These are phyloP conservation scores for Phyllostomus hastatus DNA, from an alignment of 2,113 vertebrate genomes.

Conservation along the genomic window DNA sequence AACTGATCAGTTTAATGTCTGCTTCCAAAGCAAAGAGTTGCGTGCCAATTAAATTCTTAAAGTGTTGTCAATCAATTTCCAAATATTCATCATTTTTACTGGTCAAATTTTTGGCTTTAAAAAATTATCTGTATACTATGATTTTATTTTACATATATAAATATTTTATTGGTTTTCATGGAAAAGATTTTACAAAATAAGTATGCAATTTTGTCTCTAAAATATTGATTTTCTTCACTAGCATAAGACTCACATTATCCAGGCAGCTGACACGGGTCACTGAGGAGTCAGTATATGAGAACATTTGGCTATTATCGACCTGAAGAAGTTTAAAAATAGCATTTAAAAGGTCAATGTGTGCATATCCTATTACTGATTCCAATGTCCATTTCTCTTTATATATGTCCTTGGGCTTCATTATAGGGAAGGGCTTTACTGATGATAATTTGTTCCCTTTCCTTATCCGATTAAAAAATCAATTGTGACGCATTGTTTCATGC, in stretches of 20 bases:
- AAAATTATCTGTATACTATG: not conserved
- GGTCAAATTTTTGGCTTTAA: not conserved
- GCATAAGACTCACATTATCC: constrained; percentile 29
- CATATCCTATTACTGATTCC: not conserved
- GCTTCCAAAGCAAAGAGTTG: not conserved
- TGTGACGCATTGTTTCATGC: constrained; percentile 51
- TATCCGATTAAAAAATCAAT: constrained; percentile 67
- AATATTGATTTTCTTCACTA: constrained; percentile 43
- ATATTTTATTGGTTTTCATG: not conserved
- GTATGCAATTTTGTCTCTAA: not conserved
- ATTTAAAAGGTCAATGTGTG: not conserved
- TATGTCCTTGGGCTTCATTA: constrained; percentile 46
- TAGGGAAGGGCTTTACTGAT: constrained; percentile 14
- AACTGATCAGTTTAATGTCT: not conserved
- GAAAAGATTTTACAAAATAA: not conserved
- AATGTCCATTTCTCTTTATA: not conserved
- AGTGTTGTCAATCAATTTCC: not conserved
- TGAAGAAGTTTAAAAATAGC: constrained; percentile 20
- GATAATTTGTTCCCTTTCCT: constrained; percentile 46
- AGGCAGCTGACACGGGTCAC: constrained; percentile 38
- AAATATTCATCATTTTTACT: not conserved
- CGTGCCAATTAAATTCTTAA: not conserved
- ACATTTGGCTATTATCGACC: constrained; percentile 30
- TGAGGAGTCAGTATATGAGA: constrained; percentile 48
- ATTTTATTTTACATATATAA: not conserved